Percentiles rank a stretch among this genome's conserved stretches.
phyloP scores from a whole-genome alignment of 2,888 invertebrate genomes.

The Ormia ochracea region DNA sequence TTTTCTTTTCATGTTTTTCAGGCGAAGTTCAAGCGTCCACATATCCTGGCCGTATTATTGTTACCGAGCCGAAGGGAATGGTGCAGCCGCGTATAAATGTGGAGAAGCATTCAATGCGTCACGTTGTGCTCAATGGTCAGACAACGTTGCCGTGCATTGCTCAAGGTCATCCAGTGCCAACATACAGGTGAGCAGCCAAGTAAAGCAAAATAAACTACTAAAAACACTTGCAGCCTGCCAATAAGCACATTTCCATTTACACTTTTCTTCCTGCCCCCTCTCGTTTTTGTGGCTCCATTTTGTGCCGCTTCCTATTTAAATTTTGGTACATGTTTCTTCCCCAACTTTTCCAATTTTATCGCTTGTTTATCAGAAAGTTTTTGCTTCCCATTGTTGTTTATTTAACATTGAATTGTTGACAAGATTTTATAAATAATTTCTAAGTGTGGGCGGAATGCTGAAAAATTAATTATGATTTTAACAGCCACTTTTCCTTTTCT shows the following conservation, averaged over 20 bases:
- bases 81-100: slow-evolving; percentile 85
- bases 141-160: slow-evolving; percentile 87
- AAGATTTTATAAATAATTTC: not conserved
- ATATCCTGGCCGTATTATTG: slow-evolving; percentile 82
- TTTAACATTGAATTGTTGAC: slow-evolving; percentile 14
- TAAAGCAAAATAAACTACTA: slow-evolving; percentile 45
- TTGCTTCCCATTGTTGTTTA: no score
- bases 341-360: not conserved
- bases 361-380: not conserved
- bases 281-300: not conserved
- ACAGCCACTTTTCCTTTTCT: not conserved
- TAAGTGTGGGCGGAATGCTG: not conserved
- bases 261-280: not conserved
- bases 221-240: slow-evolving; percentile 19
- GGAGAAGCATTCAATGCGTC: slow-evolving; percentile 83
- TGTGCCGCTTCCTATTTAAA: slow-evolving; percentile 32
- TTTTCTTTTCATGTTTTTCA: slow-evolving; percentile 56
- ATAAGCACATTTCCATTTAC: slow-evolving; percentile 27
- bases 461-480: not conserved
- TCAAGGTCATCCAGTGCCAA: slow-evolving; percentile 88
- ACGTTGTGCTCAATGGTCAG: slow-evolving; percentile 84
- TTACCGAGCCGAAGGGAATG: slow-evolving; percentile 85
- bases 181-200: slow-evolving; percentile 86
- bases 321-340: not conserved
- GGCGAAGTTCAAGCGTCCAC: slow-evolving; percentile 82